Evolutionary conservation across 2,888 invertebrate species (phyloP), one percentile per base, ranked within the genome.

Genomic region (Strigamia transsilvanica): DNA sequence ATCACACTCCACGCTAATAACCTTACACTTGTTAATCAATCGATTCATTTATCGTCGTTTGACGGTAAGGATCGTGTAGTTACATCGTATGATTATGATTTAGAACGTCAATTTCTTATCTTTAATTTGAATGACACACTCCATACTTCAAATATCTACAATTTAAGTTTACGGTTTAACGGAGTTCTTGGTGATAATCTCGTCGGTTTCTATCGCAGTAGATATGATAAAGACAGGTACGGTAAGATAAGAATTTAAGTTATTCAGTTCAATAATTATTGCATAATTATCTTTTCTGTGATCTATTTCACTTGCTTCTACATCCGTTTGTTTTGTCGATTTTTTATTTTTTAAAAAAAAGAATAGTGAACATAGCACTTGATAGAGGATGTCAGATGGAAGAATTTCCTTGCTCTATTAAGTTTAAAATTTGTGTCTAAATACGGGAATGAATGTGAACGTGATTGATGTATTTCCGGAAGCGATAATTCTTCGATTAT

Each of bases 51-150:
- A 73, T 73, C 27, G 27, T 9, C 73, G 0, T 10, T 13, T 7
- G 73, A 32, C 32, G 9, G 15, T 32, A 13, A 73, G 3, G 15
- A 15, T 27, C 27, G 12, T 2, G 13, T 6, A 4, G 13, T 73
- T 27, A 27, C 32, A 12, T 73, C 23, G 12, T 73, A 73, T 7
- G 73, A 73, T 10, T 27, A 73, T 73, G 73, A 73, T 73, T 73
- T 27, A 2, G 27, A 73, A 10, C 32, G 73, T 6, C 27, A 73
- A 7, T 73, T 73, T 73, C 32, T 73, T 10, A 12, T 32, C 4
- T 73, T 73, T 73, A 32, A 73, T 23, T 73, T 73, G 32, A 73
- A 73, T 15, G 73, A 73, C 12, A 6, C 27, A 1, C 73, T 73
- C 32, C 12, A 73, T 2, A 13, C 73, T 27, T 32, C 27, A 13